Conservation (phyloP, 2,888 invertebrate genomes). For the Eudemis profundana region DNA sequence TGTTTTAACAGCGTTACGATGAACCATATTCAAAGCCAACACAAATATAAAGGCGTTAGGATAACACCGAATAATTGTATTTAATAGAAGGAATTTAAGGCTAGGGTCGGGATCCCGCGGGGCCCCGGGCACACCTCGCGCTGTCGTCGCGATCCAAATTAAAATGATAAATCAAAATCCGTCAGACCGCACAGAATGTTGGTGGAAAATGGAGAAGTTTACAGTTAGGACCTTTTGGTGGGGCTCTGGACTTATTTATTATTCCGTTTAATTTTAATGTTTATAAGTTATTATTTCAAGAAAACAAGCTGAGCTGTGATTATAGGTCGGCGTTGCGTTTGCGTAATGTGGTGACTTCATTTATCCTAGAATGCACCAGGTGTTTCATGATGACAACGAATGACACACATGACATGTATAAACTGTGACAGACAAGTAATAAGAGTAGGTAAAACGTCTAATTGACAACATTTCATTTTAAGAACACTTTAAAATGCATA, state of each 20-base stretch:
- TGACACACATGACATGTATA: too few relatives aligned
- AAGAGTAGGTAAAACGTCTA: too few relatives aligned
- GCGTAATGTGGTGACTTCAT: too few relatives aligned
- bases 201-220: constrained; percentile 41
- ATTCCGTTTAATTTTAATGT: constrained; percentile 29
- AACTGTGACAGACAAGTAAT: too few relatives aligned
- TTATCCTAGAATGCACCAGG: too few relatives aligned
- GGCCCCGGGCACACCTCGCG: constrained; percentile 65
- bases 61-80: constrained; percentile 51
- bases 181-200: constrained; percentile 58
- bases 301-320: background rate
- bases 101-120: constrained; percentile 65
- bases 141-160: constrained; percentile 78
- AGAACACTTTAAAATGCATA: too few relatives aligned
- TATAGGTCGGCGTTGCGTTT: background rate
- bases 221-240: constrained; percentile 33
- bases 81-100: constrained; percentile 72
- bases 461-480: too few relatives aligned
- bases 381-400: too few relatives aligned
- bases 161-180: constrained; percentile 83
- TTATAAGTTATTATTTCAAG: constrained; percentile 16
- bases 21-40: constrained; percentile 37
- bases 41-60: constrained; percentile 40
- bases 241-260: constrained; percentile 18
- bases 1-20: constrained; percentile 27